Evolutionary conservation across 2,113 vertebrate species (phyloP).

Genomic region (Ascaphus truei): DNA sequence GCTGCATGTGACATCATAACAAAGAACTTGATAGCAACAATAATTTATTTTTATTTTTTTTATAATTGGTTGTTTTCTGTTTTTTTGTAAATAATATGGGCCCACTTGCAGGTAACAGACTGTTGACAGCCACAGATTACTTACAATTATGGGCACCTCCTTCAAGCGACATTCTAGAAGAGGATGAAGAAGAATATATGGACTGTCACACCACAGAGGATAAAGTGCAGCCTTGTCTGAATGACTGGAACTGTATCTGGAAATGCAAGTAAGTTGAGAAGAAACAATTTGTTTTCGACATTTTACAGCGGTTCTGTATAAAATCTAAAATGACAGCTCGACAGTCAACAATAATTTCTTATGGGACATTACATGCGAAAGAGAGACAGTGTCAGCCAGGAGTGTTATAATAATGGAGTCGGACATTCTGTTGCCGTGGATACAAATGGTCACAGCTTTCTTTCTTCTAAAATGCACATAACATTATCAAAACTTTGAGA

Average conservation of each 20-base stretch:
- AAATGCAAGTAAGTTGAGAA: conserved; percentile 85
- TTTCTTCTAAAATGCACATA: too few relatives aligned
- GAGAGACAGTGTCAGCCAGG: too few relatives aligned
- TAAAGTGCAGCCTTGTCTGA: conserved; percentile 78
- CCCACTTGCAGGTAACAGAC: conserved; percentile 80
- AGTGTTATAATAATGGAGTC: too few relatives aligned
- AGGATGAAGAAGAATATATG: conserved; percentile 79
- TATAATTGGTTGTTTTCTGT: not conserved
- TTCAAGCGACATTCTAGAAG: conserved; percentile 74
- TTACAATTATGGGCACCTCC: conserved; percentile 95
- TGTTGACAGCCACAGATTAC: conserved; percentile 89
- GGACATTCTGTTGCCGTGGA: too few relatives aligned
- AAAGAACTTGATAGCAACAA: too few relatives aligned
- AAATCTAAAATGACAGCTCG: not conserved
- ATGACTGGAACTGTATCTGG: conserved; percentile 96
- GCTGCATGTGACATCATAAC: too few relatives aligned
- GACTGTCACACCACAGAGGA: conserved; percentile 67
- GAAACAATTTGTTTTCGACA: not conserved
- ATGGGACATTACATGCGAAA: not conserved
- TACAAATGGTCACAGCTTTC: too few relatives aligned
- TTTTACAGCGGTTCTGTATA: not conserved
- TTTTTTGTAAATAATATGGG: too few relatives aligned
- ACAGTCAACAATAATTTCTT: not conserved
- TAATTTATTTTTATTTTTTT: not conserved
- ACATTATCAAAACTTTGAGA: too few relatives aligned